These are phyloP conservation scores for Dryoscopus gambensis DNA, from an alignment of 2,113 vertebrate genomes.

Conservation along the genomic window DNA sequence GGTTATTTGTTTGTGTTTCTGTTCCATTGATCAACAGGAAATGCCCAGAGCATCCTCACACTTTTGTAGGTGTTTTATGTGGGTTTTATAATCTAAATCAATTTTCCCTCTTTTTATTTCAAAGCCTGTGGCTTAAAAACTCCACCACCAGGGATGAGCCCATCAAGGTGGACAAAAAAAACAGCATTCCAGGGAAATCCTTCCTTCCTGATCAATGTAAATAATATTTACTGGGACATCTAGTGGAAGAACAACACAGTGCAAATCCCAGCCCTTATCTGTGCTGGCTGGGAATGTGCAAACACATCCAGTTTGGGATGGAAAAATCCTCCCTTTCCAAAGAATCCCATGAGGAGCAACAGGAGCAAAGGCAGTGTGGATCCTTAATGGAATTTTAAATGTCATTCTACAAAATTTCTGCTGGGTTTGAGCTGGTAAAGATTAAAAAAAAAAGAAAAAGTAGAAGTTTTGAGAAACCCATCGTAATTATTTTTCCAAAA, in stretches of 20 bases:
- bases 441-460: not conserved
- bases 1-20: not conserved
- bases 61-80: rapidly evolving
- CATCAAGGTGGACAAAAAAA: not conserved
- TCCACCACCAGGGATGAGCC: not conserved
- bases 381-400: not conserved
- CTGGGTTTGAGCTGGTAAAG: not conserved
- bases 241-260: slow-evolving; percentile 35
- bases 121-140: not conserved
- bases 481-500: not conserved
- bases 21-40: not conserved
- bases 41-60: not conserved
- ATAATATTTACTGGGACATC: slow-evolving; percentile 46
- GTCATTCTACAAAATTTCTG: not conserved
- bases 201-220: not conserved
- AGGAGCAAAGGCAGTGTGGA: not conserved
- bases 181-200: not conserved
- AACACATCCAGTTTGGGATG: not conserved
- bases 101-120: not conserved
- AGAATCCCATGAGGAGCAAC: not conserved
- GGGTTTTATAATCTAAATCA: not conserved
- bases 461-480: not conserved
- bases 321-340: not conserved
- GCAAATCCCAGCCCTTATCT: not conserved
- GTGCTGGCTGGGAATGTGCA: not conserved